A percentile compares a stretch with the other conserved stretches of the same genome.
phyloP scores from a whole-genome alignment of 2,888 invertebrate species.

The Aporophyla nigra region DNA sequence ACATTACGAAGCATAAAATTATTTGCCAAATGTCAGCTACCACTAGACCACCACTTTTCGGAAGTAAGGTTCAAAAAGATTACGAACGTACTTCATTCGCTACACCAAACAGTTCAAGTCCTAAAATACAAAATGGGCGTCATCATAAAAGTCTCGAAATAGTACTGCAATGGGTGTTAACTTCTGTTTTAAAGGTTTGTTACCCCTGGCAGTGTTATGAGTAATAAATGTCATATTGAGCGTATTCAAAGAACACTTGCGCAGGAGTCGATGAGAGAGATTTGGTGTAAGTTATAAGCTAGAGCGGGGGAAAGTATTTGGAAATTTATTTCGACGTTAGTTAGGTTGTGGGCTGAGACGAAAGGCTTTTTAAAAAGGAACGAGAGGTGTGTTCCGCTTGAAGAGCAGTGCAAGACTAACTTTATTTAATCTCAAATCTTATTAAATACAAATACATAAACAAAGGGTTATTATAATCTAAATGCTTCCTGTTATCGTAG shows the following conservation, averaged over 20 bases:
- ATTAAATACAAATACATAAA: no score
- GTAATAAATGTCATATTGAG: slow-evolving; percentile 58
- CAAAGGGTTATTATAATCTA: no score
- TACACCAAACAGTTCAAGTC: not conserved
- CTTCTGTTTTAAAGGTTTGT: slow-evolving; percentile 64
- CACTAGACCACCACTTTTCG: not conserved
- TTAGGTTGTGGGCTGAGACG: no score
- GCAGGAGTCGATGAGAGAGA: slow-evolving; percentile 45
- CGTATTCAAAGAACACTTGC: slow-evolving; percentile 54
- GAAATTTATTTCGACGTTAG: not conserved
- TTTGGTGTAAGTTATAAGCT: slow-evolving; percentile 7
- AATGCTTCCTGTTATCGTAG: no score
- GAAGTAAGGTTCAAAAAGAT: not conserved
- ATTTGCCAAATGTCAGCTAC: no score
- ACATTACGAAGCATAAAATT: no score
- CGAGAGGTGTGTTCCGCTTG: no score
- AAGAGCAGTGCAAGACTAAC: no score
- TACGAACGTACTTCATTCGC: not conserved
- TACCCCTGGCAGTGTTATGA: slow-evolving; percentile 55
- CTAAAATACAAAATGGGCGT: slow-evolving; percentile 22
- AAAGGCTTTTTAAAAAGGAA: no score
- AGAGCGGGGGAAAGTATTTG: not conserved
- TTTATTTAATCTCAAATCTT: no score
- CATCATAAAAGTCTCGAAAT: slow-evolving; percentile 55
- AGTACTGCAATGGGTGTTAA: slow-evolving; percentile 53